Conservation (phyloP, 2,888 invertebrate genomes). For the Tipula lateralis region DNA sequence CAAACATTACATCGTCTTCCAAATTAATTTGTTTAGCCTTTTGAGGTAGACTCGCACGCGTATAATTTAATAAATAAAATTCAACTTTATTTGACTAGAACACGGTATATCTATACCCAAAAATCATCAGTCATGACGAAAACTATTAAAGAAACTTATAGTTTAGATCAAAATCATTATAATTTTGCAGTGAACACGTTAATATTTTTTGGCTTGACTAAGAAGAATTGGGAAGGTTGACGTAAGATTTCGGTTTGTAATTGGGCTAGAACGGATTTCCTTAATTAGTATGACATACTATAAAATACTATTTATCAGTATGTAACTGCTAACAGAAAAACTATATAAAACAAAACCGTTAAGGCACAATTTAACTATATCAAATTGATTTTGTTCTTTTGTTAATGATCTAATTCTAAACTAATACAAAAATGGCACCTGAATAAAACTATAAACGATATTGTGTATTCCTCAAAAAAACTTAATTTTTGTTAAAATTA, state of each 20-base stretch:
- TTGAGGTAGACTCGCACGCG: not conserved
- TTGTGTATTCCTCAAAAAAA: not conserved
- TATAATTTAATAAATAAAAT: not conserved
- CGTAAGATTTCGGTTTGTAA: not conserved
- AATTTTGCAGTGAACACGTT: not conserved
- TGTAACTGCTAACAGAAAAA: not conserved
- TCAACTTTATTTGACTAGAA: not conserved
- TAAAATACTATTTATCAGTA: not conserved
- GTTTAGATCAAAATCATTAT: not conserved
- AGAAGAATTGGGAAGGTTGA: not conserved
- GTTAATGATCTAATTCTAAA: not conserved
- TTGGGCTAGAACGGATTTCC: not conserved
- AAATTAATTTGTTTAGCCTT: not conserved
- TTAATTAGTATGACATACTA: not conserved
- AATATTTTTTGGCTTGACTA: not conserved
- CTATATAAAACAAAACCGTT: not conserved
- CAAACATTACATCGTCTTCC: not conserved
- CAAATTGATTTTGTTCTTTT: not conserved
- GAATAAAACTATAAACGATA: not conserved
- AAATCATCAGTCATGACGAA: too few species aligned
- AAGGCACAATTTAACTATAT: conserved; percentile 1
- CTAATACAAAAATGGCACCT: not conserved
- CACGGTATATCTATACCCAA: not conserved
- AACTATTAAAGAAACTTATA: not conserved
- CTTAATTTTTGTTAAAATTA: not conserved